Evolutionary conservation across 2,113 vertebrate species (phyloP).

Genomic region (Geococcyx californianus): DNA sequence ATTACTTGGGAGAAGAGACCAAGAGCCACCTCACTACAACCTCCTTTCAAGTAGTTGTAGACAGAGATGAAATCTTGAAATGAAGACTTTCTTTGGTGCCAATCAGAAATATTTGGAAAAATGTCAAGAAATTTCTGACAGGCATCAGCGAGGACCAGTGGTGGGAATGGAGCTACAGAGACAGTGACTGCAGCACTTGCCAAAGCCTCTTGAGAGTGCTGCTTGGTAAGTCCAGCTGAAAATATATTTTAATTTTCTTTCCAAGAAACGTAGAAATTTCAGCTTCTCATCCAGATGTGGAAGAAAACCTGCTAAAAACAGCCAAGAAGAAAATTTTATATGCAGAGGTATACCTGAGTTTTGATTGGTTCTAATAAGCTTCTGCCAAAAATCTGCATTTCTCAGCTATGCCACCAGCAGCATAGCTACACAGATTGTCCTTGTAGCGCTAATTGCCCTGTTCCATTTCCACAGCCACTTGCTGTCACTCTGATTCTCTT

Average conservation of each 20-base stretch:
- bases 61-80: not conserved
- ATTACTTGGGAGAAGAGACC: no score
- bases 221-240: not conserved
- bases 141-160: not conserved
- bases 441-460: not conserved
- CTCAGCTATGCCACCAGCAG: not conserved
- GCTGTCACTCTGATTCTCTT: not conserved
- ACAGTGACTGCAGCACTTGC: fast-evolving
- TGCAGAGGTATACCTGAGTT: not conserved
- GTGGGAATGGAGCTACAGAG: not conserved
- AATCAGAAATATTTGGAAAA: not conserved
- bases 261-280: not conserved
- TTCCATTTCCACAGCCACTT: not conserved
- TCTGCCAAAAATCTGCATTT: not conserved
- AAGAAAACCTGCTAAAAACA: not conserved
- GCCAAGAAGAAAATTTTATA: not conserved
- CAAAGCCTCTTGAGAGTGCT: not conserved
- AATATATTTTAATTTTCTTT: not conserved
- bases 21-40: no score
- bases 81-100: not conserved
- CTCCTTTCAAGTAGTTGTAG: no score
- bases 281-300: not conserved
- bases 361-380: not conserved
- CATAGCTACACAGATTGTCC: not conserved
- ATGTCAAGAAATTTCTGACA: not conserved